Evolutionary conservation across 1,140 invertebrate species (phyloP).

Genomic region (Euglossa dilemma): DNA sequence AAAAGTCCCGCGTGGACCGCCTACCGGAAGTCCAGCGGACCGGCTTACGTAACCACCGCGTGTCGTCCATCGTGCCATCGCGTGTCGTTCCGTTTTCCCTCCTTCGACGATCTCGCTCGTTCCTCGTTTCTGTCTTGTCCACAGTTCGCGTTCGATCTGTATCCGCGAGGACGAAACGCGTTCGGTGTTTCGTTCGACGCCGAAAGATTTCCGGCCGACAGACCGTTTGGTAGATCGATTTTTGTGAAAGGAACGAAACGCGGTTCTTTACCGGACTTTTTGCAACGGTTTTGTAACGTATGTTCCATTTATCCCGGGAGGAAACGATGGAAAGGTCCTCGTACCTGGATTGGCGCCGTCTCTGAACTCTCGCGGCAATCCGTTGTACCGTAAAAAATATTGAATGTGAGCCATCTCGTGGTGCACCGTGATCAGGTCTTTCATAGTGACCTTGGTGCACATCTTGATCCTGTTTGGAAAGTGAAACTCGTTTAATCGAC

Average conservation of each 20-base stretch:
- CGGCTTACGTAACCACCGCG: constrained; percentile 48
- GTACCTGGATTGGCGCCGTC: constrained; percentile 95
- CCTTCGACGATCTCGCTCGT: not conserved
- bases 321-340: not conserved
- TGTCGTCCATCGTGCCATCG: constrained; percentile 41
- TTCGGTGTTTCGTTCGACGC: not conserved
- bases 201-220: not conserved
- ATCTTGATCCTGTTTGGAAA: constrained; percentile 91
- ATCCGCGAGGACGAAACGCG: not conserved
- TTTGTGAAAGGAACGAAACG: not conserved
- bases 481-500: not conserved
- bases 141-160: not conserved
- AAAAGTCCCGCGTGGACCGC: constrained; percentile 65
- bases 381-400: constrained; percentile 93
- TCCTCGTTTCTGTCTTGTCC: not conserved
- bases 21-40: constrained; percentile 69
- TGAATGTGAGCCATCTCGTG: constrained; percentile 97
- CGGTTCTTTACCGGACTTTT: not conserved
- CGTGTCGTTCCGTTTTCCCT: constrained; percentile 5
- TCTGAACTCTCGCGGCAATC: constrained; percentile 92
- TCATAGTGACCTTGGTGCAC: constrained; percentile 95
- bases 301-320: no score
- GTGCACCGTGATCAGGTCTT: constrained; percentile 94
- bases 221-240: not conserved
- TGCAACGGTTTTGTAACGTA: not conserved